A percentile compares a stretch with the other conserved stretches of the same genome.
Evolutionary conservation across 2,113 vertebrate genomes (phyloP).

Genomic region (Galbula dea): DNA sequence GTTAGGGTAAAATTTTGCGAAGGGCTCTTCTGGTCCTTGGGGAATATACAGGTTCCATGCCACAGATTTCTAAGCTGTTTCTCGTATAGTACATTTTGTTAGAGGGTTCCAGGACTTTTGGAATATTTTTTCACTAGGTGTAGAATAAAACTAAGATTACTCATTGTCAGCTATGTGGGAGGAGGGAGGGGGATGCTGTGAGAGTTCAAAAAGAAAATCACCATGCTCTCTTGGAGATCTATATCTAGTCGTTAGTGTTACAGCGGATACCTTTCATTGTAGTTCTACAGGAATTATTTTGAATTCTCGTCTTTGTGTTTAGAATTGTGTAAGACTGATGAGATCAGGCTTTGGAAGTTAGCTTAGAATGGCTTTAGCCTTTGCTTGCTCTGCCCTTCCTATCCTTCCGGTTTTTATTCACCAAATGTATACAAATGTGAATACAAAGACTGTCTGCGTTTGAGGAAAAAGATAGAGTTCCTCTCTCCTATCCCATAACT

Average conservation of each 20-base stretch:
- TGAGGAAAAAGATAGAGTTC: neutral
- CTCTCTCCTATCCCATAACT: neutral
- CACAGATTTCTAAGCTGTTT: neutral
- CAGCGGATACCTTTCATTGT: neutral
- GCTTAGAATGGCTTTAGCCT: neutral
- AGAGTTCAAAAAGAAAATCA: neutral
- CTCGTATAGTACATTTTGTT: neutral
- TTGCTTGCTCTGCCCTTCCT: conserved; percentile 56
- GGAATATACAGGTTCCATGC: neutral
- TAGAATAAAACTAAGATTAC: neutral
- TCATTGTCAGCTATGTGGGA: neutral
- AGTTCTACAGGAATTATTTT: neutral
- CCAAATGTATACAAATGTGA: conserved; percentile 34
- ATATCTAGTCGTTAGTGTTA: neutral
- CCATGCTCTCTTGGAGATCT: neutral
- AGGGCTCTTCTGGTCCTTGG: neutral
- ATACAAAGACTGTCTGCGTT: conserved; percentile 15
- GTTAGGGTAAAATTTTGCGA: neutral
- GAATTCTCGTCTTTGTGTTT: conserved; percentile 35
- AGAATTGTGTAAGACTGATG: conserved; percentile 21
- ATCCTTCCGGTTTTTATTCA: conserved; percentile 58
- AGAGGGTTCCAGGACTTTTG: neutral
- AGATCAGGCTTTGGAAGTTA: conserved; percentile 34
- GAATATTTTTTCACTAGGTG: neutral
- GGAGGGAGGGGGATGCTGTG: neutral